Conservation (phyloP, 2,113 vertebrate species). For the Danio rerio region DNA sequence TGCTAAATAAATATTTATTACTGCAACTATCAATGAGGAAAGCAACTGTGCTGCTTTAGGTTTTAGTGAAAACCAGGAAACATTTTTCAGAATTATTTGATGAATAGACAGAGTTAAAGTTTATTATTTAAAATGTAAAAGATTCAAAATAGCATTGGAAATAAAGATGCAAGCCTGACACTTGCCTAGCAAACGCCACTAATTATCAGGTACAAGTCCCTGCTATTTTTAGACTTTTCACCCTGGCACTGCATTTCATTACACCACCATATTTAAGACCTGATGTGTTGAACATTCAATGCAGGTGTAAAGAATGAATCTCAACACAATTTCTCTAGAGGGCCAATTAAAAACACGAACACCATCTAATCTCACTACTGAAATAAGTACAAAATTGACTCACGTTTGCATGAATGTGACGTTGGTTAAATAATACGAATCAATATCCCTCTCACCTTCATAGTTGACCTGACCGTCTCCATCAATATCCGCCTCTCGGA, state of each 20-base stretch:
- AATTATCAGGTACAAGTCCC: background rate
- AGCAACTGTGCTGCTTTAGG: background rate
- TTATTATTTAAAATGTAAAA: background rate
- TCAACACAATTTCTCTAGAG: background rate
- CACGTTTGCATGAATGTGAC: background rate
- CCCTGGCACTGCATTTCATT: background rate
- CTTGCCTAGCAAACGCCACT: background rate
- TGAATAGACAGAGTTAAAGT: background rate
- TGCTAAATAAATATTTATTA: too few species aligned
- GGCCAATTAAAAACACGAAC: constrained; percentile 1
- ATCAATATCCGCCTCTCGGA: constrained; percentile 89
- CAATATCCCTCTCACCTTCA: constrained; percentile 78
- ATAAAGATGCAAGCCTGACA: background rate
- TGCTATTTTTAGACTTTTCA: background rate
- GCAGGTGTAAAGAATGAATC: background rate
- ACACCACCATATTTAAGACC: background rate
- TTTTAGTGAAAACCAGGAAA: background rate
- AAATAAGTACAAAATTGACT: background rate
- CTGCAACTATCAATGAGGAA: background rate
- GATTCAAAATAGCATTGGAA: background rate
- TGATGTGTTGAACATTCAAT: background rate
- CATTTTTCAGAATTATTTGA: background rate
- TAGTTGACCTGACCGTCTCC: constrained; percentile 92
- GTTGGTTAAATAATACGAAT: background rate
- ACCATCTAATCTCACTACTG: background rate